These are phyloP conservation scores for Anomalospiza imberbis DNA, from an alignment of 2,797 vertebrate genomes.

Conservation along the genomic window DNA sequence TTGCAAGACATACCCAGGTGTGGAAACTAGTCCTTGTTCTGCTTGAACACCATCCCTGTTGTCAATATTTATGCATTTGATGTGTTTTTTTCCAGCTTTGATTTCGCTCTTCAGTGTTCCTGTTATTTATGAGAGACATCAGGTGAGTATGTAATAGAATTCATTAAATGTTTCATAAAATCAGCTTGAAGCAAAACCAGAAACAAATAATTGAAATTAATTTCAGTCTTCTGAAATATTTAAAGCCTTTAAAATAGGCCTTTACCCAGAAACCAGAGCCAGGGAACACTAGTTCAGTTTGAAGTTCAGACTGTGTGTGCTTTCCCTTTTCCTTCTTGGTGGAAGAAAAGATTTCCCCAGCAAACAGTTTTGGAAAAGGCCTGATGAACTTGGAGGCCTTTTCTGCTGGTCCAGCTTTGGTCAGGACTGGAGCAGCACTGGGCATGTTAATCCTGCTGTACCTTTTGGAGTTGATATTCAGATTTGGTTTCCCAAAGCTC, in stretches of 20 bases:
- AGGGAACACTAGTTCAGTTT: background rate
- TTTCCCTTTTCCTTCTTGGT: background rate
- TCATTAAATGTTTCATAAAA: background rate
- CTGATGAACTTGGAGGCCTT: background rate
- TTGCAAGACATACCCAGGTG: background rate
- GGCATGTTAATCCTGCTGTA: background rate
- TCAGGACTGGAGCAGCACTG: background rate
- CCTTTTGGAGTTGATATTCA: background rate
- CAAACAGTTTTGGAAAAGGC: background rate
- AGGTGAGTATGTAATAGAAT: constrained; percentile 75
- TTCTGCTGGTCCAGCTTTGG: background rate
- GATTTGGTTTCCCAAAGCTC: background rate
- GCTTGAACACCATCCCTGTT: background rate
- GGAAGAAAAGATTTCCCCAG: background rate
- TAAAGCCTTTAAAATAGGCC: background rate
- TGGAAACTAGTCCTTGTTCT: background rate
- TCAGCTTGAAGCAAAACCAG: background rate
- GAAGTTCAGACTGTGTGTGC: accelerated
- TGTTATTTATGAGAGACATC: constrained; percentile 94
- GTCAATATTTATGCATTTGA: background rate
- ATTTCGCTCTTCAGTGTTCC: constrained; percentile 90
- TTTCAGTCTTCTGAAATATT: background rate
- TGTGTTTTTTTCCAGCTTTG: constrained; percentile 79
- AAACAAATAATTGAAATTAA: background rate
- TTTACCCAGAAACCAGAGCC: background rate